Evolutionary conservation across 2,888 invertebrate species (phyloP).

Genomic region (Fragum fragum): DNA sequence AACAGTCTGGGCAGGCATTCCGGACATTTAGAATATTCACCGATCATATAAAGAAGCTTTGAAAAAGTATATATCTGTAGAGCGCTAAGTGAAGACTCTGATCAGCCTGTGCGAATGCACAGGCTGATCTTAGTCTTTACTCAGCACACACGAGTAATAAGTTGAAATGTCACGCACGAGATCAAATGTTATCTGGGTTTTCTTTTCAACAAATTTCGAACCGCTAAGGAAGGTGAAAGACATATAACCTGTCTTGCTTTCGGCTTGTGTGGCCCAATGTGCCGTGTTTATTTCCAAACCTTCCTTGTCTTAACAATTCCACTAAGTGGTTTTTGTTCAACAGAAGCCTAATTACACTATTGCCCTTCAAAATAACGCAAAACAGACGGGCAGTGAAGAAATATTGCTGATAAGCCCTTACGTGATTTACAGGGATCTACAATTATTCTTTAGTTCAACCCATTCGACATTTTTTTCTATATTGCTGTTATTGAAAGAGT

Average conservation of each 20-base stretch:
- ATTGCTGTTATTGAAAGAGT: no score
- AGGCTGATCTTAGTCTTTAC: no score
- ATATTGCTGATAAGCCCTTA: slow-evolving; percentile 4
- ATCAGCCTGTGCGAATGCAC: no score
- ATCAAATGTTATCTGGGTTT: no score
- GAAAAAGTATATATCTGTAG: no score
- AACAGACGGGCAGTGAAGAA: slow-evolving; percentile 17
- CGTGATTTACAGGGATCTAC: not conserved
- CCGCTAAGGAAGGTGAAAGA: not conserved
- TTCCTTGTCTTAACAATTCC: slow-evolving; percentile 32
- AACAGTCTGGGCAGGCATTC: no score
- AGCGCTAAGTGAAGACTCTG: no score
- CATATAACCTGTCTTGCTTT: not conserved
- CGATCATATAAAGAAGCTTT: no score
- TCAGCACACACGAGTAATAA: no score
- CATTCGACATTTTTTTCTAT: not conserved
- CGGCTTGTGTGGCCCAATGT: slow-evolving; percentile 26
- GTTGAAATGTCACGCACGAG: no score
- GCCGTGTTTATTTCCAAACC: slow-evolving; percentile 26
- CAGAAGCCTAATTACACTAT: slow-evolving; percentile 26
- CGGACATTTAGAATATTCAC: no score
- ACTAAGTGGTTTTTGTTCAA: slow-evolving; percentile 20
- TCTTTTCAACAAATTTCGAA: no score
- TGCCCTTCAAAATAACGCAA: slow-evolving; percentile 27
- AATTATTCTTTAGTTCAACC: not conserved